Base-by-base conservation (phyloP, 1,140 invertebrate genomes). In the Trinorchestia longiramus region DNA sequence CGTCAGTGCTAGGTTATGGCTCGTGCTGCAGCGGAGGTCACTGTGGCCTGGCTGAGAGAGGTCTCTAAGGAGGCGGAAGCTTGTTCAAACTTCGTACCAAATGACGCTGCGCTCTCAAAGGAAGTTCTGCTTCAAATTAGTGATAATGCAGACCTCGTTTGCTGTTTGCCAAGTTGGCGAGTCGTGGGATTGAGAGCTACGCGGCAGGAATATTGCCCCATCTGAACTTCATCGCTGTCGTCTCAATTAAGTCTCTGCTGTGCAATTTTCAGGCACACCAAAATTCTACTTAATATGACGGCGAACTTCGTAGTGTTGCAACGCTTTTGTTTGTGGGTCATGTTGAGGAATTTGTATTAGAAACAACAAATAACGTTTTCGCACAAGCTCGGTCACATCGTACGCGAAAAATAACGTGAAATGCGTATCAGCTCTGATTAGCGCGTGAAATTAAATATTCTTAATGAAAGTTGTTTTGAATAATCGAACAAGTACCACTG, bases 111-210 rank as follows among this genome's bases (percentile, higher is more conserved):
- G 44, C 92, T 94, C 92, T 94, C 92, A 47, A 94, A 43, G 40
- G 92, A 94, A 94, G 92, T 94, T 94, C 92, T 94, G 92, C 92
- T 94, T 94, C 92, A 94, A 94, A 94, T 94, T 94, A 94, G 92
- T 94, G 92, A 94, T 94, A 94, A 94, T 94, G 92, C 92, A 45
- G 92, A 94, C 92, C 92, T 94, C 92, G 92, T 94, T 94, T 94
- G 92, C 92, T 94, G 92, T 94, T 94, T 94, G 92, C 41, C 92
- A 94, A 94, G 92, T 94, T 94, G 92, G 43, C 43, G 92, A 94
- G 92, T 94, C 92, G 92, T 94, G 92, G 92, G 92, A 94, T 94
- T 94, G 43, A 94, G 92, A 94, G 92, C 43, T 94, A 94, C 92
- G 92, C 43, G 44, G 92, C 44, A 40, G 6, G 92, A 44, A 94